These are phyloP conservation scores for Ammodramus savannarum DNA, from an alignment of 2,113 vertebrate genomes.

Conservation along the genomic window DNA sequence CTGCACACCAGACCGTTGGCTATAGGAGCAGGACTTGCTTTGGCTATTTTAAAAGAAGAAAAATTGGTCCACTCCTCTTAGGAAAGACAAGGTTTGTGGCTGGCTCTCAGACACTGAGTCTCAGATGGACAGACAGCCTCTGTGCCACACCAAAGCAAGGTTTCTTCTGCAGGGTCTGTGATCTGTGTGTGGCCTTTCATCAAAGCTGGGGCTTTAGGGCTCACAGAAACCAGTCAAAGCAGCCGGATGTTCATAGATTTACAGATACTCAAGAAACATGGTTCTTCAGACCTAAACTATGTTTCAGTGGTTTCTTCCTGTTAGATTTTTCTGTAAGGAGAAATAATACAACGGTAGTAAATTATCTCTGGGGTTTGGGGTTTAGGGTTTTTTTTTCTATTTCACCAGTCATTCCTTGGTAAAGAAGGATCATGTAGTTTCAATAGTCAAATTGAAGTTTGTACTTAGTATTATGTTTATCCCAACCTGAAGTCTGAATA, in stretches of 20 bases:
- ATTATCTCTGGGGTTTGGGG: conserved; percentile 28
- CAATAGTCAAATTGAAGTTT: neutral
- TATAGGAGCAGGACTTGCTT: neutral
- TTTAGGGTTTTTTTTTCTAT: neutral
- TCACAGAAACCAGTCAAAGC: conserved; percentile 22
- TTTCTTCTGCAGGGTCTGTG: neutral
- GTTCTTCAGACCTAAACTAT: conserved; percentile 52
- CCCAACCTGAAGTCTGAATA: neutral
- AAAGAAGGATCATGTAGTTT: neutral
- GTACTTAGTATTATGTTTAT: neutral
- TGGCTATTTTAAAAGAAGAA: neutral
- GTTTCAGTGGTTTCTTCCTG: conserved; percentile 47
- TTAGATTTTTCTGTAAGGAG: conserved; percentile 40
- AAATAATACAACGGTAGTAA: conserved; percentile 36
- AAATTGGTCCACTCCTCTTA: neutral
- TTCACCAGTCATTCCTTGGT: neutral
- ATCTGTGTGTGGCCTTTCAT: conserved; percentile 46
- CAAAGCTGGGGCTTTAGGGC: neutral
- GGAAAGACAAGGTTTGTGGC: neutral
- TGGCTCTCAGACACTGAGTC: neutral
- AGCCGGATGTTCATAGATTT: conserved; percentile 31
- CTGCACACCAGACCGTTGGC: neutral
- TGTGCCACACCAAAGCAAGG: neutral
- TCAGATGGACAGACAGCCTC: neutral
- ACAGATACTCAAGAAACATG: conserved; percentile 35